These are phyloP conservation scores for Dunckerocampus dactyliophorus DNA, from an alignment of 2,113 vertebrate species.

Conservation along the genomic window DNA sequence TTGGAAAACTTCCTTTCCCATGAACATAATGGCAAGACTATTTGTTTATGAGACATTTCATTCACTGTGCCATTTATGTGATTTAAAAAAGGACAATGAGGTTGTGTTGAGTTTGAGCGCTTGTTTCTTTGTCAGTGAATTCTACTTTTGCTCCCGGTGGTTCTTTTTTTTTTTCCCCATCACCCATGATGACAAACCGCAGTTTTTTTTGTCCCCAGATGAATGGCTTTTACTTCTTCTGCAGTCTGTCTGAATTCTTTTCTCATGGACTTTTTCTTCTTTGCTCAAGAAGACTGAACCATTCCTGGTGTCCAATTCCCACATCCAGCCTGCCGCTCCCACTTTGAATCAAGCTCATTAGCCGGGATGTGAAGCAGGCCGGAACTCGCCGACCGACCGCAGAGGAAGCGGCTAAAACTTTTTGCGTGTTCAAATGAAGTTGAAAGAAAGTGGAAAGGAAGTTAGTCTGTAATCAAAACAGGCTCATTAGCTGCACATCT, in stretches of 20 bases:
- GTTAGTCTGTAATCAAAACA: slow-evolving; percentile 1
- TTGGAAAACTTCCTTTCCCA: too few relatives aligned
- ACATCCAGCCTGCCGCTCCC: background rate
- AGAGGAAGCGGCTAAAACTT: background rate
- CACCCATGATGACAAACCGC: background rate
- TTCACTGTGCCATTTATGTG: too few relatives aligned
- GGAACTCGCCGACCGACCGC: background rate
- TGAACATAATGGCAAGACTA: too few relatives aligned
- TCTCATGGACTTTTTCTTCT: background rate
- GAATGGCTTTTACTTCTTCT: slow-evolving; percentile 5
- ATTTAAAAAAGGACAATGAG: too few relatives aligned
- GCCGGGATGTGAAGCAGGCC: slow-evolving; percentile 3
- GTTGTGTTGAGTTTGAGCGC: too few relatives aligned
- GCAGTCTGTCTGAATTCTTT: background rate
- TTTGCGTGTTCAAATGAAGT: slow-evolving; percentile 2
- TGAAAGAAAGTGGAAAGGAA: slow-evolving; percentile 2
- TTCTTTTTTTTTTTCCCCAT: background rate
- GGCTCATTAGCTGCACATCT: background rate
- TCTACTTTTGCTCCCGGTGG: background rate
- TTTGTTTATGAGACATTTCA: too few relatives aligned
- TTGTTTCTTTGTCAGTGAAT: too few relatives aligned
- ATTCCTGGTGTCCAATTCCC: slow-evolving; percentile 5
- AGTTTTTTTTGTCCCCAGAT: background rate
- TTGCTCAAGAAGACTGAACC: background rate
- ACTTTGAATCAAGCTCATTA: slow-evolving; percentile 12